phyloP scores from a whole-genome alignment of 1,140 invertebrate genomes.

The Phymastichus coffea region DNA sequence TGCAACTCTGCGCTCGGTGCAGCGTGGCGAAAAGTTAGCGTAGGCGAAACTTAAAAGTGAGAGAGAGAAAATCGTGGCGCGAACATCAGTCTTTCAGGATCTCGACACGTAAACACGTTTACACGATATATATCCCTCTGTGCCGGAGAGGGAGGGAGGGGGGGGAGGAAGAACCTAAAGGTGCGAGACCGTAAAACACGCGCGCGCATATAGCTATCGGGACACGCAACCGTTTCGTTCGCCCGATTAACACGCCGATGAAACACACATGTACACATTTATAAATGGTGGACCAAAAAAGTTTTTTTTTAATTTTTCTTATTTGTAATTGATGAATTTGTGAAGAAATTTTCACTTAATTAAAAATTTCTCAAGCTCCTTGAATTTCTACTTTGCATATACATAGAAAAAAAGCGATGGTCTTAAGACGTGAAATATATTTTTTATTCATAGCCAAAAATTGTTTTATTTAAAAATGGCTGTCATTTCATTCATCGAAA shows the following conservation, averaged over 20 bases:
- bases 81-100: neutral
- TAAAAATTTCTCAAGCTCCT: neutral
- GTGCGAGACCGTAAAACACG: conserved; percentile 49
- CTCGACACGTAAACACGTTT: conserved; percentile 3
- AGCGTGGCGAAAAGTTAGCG: neutral
- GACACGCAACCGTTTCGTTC: conserved; percentile 19
- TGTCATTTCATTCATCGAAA: no score
- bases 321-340: no score
- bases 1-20: neutral
- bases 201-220: conserved; percentile 30
- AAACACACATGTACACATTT: neutral
- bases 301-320: no score
- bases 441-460: no score
- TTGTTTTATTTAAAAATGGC: no score
- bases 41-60: no score
- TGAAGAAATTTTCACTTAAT: neutral
- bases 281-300: neutral
- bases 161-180: no score
- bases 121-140: no score
- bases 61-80: neutral
- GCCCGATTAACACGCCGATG: conserved; percentile 8
- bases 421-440: no score
- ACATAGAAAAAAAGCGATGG: no score
- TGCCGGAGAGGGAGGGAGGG: no score
- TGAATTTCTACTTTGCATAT: no score